phyloP scores from a whole-genome alignment of 2,113 vertebrate genomes.

The Chloropsis hardwickii region DNA sequence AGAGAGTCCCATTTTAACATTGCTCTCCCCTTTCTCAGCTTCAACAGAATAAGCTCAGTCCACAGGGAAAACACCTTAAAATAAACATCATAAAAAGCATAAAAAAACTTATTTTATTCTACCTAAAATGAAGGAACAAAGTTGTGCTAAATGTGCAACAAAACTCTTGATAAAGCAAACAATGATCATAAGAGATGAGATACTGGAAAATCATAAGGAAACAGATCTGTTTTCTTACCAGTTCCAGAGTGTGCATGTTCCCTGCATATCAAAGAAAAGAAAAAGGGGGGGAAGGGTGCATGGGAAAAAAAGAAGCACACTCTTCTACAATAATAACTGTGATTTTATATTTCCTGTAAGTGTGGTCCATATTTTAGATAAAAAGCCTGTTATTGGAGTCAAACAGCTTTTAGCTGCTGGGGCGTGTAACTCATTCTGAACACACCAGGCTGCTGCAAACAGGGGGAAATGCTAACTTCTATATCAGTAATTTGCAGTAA shows the following conservation, averaged over 20 bases:
- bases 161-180: not conserved
- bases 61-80: not conserved
- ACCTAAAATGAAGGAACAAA: not conserved
- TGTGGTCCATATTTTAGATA: not conserved
- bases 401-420: not conserved
- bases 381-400: not conserved
- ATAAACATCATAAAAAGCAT: not conserved
- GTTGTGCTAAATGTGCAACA: not conserved
- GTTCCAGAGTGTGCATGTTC: not conserved
- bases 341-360: not conserved
- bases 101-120: not conserved
- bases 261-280: not conserved
- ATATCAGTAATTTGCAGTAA: not conserved
- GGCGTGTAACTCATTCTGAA: not conserved
- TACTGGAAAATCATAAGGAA: not conserved
- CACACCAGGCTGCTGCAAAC: not conserved
- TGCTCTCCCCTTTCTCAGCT: not conserved
- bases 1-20: not conserved
- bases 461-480: not conserved
- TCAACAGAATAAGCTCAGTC: not conserved
- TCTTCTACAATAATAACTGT: not conserved
- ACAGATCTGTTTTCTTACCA: not conserved
- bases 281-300: accelerated
- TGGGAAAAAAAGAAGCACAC: not conserved
- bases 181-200: not conserved